Evolutionary conservation across 2,113 vertebrate species (phyloP), one percentile per base, ranked within the genome.

Genomic region (Mola mola): DNA sequence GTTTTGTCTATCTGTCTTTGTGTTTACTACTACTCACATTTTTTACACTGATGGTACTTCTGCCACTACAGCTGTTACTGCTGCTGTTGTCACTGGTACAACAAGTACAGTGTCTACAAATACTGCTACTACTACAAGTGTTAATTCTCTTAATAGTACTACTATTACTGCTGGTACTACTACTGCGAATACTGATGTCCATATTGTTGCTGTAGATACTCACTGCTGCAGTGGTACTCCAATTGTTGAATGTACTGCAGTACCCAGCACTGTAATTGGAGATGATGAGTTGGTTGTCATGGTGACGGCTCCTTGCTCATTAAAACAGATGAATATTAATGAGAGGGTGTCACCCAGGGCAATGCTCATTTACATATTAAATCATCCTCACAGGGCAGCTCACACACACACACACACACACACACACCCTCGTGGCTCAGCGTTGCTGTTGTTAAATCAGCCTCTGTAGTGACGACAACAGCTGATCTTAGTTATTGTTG

Each of bases 351-450:
- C 40, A 49, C 70, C 72, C 58, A 46, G 33, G 63, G 66, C 72
- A 36, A 6, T 0, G 13, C 53, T 75, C 59, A 77, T 86, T 83
- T 81, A 47, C 79, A 84, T 81, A 79, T 77, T 61, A 64, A n/a
- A 81, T 73, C 38, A 75, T 55, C 22, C 41, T 66, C 42, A 51
- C 56, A 42, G 25, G 69, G 78, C 48, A 58, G 8, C 24, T 17
- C 24, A 40, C 9, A 44, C 26, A 28, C 24, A 12, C n/a, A 53
- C 9, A 8, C 6, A 37, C 20, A 37, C 20, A 16, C 20, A 11
- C 20, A 20, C 53, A 42, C 43, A 22, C 20, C 44, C 19, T 10
- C 11, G 7, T 13, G 11, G 15, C 33, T 13, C 15, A 13, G 11
- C 33, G 20, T 19, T 8, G 17, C 5, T 33, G 28, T 13, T 19